Evolutionary conservation across 2,888 invertebrate species (phyloP).

Genomic region (Hololepta plana): DNA sequence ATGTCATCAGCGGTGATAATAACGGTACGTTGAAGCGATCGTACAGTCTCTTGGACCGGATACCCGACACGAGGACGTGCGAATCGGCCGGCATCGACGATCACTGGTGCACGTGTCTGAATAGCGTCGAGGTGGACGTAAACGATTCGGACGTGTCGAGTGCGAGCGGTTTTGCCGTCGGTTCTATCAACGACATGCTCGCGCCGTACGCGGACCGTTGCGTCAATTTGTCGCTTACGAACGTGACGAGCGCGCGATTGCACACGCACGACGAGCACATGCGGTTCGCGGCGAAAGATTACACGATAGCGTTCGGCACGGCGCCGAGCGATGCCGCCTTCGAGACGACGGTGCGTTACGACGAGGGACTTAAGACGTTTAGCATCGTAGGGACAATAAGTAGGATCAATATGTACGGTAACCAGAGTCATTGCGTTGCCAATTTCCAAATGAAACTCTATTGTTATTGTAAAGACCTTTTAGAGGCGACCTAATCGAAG

Average conservation of each 20-base stretch:
- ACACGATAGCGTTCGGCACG: conserved; percentile 42
- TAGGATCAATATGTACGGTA: conserved; percentile 62
- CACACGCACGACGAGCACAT: conserved; percentile 29
- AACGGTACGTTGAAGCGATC: conserved; percentile 31
- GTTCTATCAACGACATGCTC: conserved; percentile 8
- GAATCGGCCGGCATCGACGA: conserved; percentile 56
- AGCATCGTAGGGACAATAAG: conserved; percentile 53
- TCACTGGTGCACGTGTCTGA: conserved; percentile 81
- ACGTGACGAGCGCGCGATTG: conserved; percentile 47
- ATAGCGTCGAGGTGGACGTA: conserved; percentile 35
- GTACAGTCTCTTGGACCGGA: conserved; percentile 58
- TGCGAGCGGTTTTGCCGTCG: conserved; percentile 41
- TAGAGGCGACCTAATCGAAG: conserved; percentile 3
- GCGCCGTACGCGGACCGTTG: conserved; percentile 40
- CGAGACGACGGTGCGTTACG: conserved; percentile 54
- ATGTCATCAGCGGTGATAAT: conserved; percentile 23
- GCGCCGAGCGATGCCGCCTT: conserved; percentile 54
- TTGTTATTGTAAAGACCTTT: conserved; percentile 42
- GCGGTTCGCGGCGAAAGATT: conserved; percentile 36
- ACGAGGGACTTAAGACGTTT: conserved; percentile 23
- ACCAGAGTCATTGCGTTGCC: conserved; percentile 59
- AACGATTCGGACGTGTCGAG: conserved; percentile 34
- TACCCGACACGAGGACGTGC: conserved; percentile 59
- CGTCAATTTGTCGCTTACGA: conserved; percentile 38
- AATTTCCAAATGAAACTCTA: conserved; percentile 59